Evolutionary conservation across 1,140 invertebrate genomes (phyloP), one percentile per base, ranked within the genome.

Genomic region (Wiebesia pumilae): DNA sequence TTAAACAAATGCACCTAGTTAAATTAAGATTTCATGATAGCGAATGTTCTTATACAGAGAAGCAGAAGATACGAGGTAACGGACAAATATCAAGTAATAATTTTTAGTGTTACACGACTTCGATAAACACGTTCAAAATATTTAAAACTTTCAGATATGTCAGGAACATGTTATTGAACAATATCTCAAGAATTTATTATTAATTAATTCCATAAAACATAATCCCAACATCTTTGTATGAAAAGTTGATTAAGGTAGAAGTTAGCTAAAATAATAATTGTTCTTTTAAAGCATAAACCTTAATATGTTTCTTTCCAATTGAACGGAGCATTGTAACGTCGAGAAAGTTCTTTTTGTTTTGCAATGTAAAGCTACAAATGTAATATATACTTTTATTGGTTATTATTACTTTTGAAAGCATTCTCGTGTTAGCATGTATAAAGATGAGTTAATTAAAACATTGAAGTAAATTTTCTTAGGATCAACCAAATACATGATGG

Each of bases 381-480:
- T 67, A 81, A 67, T 67, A 35, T 67, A 43, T 81, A 43, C 24
- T 54, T 24, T 21, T 1, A 10, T 67, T 27, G 38, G 43, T 6
- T 65, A 30, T 81, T 81, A 67, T 38, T 62, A 35, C 43, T 24
- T 21, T 27, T 40, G n/a, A n/a, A 19, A 81, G 14, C 38, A 35
- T 67, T 30, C 27, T 67, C 27, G 27, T 7, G 7, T 43, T 27
- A 27, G 24, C 14, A 14, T 62, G 35, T 43, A 62, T 65, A 0
- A 38, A 40, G 80, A 81, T 58, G 62, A 81, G 80, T 81, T 81
- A 67, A 81, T 81, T 81, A 81, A 40, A 81, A 71, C 69, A 40
- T 71, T 3, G 40, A 71, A 71, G 19, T 54, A 62, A 71, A 35
- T 3, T 71, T 71, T 71, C 40, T 71, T 3, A 40, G 38, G n/a